Base-by-base conservation (phyloP, 2,888 invertebrate genomes). In the Tupiocoris notatus region DNA sequence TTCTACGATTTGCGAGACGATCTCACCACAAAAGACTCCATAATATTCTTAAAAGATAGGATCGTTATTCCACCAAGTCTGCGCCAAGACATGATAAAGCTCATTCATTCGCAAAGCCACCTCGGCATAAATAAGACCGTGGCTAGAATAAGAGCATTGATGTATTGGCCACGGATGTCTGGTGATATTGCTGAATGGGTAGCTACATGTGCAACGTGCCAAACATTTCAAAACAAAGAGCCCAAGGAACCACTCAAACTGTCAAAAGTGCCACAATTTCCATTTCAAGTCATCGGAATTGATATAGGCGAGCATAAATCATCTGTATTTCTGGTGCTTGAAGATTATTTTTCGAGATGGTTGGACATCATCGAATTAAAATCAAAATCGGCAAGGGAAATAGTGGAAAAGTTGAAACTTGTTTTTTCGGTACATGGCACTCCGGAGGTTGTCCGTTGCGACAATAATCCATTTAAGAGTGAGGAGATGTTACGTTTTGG, bases 271-370 rank as follows among this genome's bases (percentile, higher is more conserved):
- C 64, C 75, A 20, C n/a, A n/a, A n/a, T n/a, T n/a, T n/a, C n/a
- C n/a, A n/a, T n/a, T n/a, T n/a, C n/a, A n/a, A n/a, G n/a, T 6
- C 17, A 6, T 75, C 16, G 66, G 65, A 3, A 75, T 75, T 64
- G 75, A 75, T 23, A 75, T 75, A 2, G 75, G 75, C 2, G 75
- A 75, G 23, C 65, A 75, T 21, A 20, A 65, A 56, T 21, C 25
- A 16, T 22, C 62, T 1, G 63, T n/a, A n/a, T 73, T 64, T 57
- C 59, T 73, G 9, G 74, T 54, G 2, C 18, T 73, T 16, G 64
- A 64, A 57, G 74, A 73, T 20, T 73, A 64, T 39, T 73, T 20
- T 22, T 73, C 62, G 64, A 16, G 63, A n/a, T 62, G 63, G 74
- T 23, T 62, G 9, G 70, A 59, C 20, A 70, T 70, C 3, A 70